Base-by-base conservation (phyloP, 2,113 vertebrate species). In the Solea solea region DNA sequence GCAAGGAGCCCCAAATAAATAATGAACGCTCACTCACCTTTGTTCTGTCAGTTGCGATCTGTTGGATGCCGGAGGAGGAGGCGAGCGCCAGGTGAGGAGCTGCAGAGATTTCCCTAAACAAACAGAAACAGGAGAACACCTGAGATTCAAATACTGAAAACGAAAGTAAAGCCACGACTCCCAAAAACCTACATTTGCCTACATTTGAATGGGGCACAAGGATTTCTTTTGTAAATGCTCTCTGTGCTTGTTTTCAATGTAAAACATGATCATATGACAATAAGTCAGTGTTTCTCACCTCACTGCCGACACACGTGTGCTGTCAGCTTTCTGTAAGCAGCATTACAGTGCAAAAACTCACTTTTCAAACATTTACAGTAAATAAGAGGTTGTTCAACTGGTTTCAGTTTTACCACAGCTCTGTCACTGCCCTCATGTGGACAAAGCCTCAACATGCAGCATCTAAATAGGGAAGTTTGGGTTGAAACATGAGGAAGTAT, bases 51-150 rank as follows among this genome's bases (percentile, higher is more conserved):
- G 83, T 87, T 90, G 71, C 51, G 71, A 74, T 83, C 54, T 8
- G 82, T 87, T 85, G 90, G 74, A 73, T 13, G 53, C 58, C 48
- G 63, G 46, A 28, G 34, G 46, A 28, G 34, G 61, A 82, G 66
- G 40, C 63, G 75, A 53, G 12, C 4, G n/a, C 52, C 80, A 81
- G 60, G 65, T 72, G 80, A 59, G 70, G 51, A 46, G 59, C 64
- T 86, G 86, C 84, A 56, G 86, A 86, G 89, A 93, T 94, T 94
- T 93, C 88, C 91, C 86, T 93, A 93, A 90, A 92, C 90, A 93
- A 93, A 91, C 89, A 86, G 5, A 72, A 12, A 49, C 5, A 40
- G 66, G 69, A 74, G 74, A 73, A 72, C 86, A 91, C 89, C 92
- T 87, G 83, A 70, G 55, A 91, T 79, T 89, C 86, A 90, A 90